Evolutionary conservation across 2,797 vertebrate species (phyloP), one percentile per base, ranked within the genome.

Genomic region (Pygocentrus nattereri): DNA sequence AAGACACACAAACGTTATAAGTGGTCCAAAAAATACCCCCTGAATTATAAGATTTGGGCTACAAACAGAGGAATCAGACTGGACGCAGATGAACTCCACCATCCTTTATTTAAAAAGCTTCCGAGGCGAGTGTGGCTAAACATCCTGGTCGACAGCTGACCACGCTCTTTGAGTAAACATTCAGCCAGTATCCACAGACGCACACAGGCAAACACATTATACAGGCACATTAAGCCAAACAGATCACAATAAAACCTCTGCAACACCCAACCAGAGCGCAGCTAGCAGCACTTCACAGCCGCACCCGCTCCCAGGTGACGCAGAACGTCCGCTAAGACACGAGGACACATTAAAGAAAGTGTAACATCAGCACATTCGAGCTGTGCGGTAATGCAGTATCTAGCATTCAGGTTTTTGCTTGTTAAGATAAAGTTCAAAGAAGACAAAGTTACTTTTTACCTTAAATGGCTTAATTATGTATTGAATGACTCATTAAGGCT

Each of bases 91-190:
- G 19, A 30, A n/a, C n/a, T 54, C 38, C 19, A 56, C 2, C 21
- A 13, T 34, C 31, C 16, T 73, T 73, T 73, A 73, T 73, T 73
- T 73, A 73, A 73, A 73, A 73, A 73, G 50, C 50, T 54, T 72
- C 27, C 47, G 54, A 31, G 68, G 5, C 49, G 44, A 65, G 12
- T 7, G 7, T 47, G 23, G 34, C n/a, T 68, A 23, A 44, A 69
- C 67, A 68, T 68, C 65, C 65, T 38, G 65, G 65, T 23, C 31
- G 12, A 69, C 67, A 47, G 27, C 70, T 12, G 18, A 34, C 30
- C 18, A 21, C 13, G 25, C 70, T 54, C 70, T 47, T 6, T 50
- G 11, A 21, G 30, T 27, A 54, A 56, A 31, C 25, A 34, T 30
- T 30, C 49, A 50, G 47, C n/a, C 67, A 41, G 21, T 6, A 13